Percentiles rank a stretch among this genome's conserved stretches.
These are phyloP conservation scores for Ceratosolen fusciceps DNA, from an alignment of 1,140 invertebrate species.

Conservation along the genomic window DNA sequence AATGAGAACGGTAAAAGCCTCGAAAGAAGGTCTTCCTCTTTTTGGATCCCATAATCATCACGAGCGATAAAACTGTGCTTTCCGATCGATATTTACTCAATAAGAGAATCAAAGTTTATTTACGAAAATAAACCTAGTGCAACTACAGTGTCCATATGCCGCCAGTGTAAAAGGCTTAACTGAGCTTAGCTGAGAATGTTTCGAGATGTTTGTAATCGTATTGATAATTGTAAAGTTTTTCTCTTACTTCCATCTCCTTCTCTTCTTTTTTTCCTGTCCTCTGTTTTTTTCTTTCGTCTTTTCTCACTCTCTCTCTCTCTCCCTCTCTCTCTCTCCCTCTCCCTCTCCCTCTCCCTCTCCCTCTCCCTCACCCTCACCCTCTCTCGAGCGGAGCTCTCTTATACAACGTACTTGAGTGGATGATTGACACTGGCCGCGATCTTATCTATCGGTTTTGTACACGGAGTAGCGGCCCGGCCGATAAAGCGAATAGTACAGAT, in stretches of 20 bases:
- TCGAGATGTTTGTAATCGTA: background rate
- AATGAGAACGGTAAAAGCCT: too few species aligned
- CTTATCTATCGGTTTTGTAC: background rate
- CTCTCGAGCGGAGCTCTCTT: background rate
- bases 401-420: background rate
- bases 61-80: background rate
- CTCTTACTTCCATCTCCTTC: background rate
- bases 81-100: background rate
- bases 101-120: background rate
- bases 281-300: too few species aligned
- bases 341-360: too few species aligned
- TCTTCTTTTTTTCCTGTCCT: too few species aligned
- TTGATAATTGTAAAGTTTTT: too few species aligned
- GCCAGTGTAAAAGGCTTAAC: background rate
- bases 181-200: conserved; percentile 9
- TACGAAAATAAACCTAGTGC: too few species aligned
- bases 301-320: too few species aligned
- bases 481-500: conserved; percentile 23
- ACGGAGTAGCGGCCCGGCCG: conserved; percentile 11
- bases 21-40: too few species aligned
- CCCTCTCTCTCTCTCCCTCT: background rate
- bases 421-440: conserved; percentile 33
- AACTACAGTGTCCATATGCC: background rate
- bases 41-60: background rate
- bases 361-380: background rate